Evolutionary conservation across 2,797 vertebrate species (phyloP), one percentile per base, ranked within the genome.

Genomic region (Lepilemur septentrionalis): DNA sequence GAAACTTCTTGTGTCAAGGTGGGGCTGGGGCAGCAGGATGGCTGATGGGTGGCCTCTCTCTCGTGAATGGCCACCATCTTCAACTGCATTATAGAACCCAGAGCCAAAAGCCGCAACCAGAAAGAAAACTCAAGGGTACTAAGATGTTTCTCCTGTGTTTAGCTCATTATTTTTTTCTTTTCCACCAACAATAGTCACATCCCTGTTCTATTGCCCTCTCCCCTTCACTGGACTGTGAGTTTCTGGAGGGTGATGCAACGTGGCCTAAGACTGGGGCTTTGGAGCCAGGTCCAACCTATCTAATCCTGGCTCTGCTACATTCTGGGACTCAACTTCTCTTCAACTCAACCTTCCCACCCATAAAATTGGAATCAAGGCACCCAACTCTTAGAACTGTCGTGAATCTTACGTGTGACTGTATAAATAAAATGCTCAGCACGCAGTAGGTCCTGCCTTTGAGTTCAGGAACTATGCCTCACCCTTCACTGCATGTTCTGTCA

Each of bases 121-220:
- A 92, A 75, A 70, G 80, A 94, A 92, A 88, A 48, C 14, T 23
- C 55, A 13, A 89, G 43, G n/a, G 10, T 0, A 3, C 23, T 46
- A 7, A 6, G 15, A 52, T 0, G 0, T 20, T 46, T 83, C 69
- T 90, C 30, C 70, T 13, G 11, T 15, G 59, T 80, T 13, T 0
- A 8, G 14, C 32, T 50, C 63, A 30, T 52, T 55, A 57, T 28
- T 86, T 91, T 89, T 72, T 61, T 70, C 79, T 92, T 80, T 79
- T 48, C 35, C 76, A 63, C 50, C 4, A 23, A 57, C 72, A 93
- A 90, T 3, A 43, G 91, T 59, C 43, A 2, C 1, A 38, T 35
- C 8, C 5, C 5, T 65, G 35, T 76, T 9, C 52, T 9, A 8
- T 48, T 20, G 14, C 38, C 75, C 14, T 2, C 6, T 30, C 4